Conservation (phyloP, 2,113 vertebrate species). For the Eretmochelys imbricata region DNA sequence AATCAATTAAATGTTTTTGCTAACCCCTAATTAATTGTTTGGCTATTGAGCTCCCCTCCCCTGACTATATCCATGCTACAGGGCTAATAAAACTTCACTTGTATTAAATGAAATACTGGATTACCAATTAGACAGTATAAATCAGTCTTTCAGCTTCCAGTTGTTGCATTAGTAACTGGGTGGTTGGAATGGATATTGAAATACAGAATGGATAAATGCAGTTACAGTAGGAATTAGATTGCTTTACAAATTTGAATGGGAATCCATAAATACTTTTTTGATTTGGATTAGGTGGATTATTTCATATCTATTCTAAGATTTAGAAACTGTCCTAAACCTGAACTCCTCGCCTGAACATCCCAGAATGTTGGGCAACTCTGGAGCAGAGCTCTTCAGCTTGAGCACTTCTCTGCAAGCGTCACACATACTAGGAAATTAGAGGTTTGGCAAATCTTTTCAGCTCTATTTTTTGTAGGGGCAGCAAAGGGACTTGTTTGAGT, state of each 20-base stretch:
- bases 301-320: not conserved
- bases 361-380: not conserved
- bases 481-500: not conserved
- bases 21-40: constrained; percentile 59
- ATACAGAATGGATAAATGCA: not conserved
- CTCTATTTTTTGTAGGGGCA: not conserved
- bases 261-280: not conserved
- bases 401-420: not conserved
- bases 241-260: not conserved
- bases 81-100: not conserved
- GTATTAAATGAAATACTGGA: not conserved
- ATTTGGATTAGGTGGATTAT: not conserved
- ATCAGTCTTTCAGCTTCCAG: not conserved
- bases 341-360: not conserved
- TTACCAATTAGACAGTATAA: constrained; percentile 26
- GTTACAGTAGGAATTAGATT: not conserved
- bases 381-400: not conserved
- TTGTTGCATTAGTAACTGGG: not conserved
- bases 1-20: constrained; percentile 66
- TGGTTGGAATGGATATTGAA: not conserved
- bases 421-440: not conserved
- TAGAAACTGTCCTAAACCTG: not conserved
- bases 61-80: not conserved
- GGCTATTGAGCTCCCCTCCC: not conserved
- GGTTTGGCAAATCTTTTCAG: not conserved